Evolutionary conservation across 2,113 vertebrate genomes (phyloP).

Genomic region (Ancistrus triradiatus): DNA sequence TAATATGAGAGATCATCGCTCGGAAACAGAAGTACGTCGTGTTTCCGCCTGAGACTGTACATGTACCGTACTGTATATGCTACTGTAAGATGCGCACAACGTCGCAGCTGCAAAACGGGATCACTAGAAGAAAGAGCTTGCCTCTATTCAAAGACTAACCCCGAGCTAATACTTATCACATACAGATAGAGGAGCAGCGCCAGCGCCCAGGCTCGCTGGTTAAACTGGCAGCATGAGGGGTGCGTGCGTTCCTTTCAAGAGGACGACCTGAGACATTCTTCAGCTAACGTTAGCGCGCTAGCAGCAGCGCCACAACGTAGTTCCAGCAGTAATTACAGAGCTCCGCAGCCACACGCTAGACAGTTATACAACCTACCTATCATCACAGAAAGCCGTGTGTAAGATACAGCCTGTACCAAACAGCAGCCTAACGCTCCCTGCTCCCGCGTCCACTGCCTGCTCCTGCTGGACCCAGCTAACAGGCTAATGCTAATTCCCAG

Average conservation of each 20-base stretch:
- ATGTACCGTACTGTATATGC: no score
- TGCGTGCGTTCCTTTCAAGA: neutral
- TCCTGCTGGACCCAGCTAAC: slow-evolving; percentile 10
- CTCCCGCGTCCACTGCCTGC: neutral
- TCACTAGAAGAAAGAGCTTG: no score
- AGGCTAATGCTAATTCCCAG: slow-evolving; percentile 38
- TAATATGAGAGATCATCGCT: no score
- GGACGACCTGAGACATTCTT: neutral
- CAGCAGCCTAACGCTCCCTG: neutral
- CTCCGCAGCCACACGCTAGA: no score
- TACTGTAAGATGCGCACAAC: slow-evolving; percentile 10
- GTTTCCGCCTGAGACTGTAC: slow-evolving; percentile 8
- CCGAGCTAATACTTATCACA: no score
- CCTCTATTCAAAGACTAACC: no score
- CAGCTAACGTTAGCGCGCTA: neutral
- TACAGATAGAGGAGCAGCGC: no score
- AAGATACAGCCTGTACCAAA: neutral
- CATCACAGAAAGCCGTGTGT: no score
- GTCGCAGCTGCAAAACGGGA: neutral
- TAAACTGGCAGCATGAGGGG: neutral
- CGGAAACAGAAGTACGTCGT: neutral
- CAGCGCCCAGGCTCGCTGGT: no score
- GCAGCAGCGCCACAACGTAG: no score
- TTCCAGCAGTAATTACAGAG: neutral
- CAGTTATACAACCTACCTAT: no score